A percentile compares a stretch with the other conserved stretches of the same genome.
These are phyloP conservation scores for Oedothorax gibbosus DNA, from an alignment of 1,140 invertebrate genomes.

Conservation along the genomic window DNA sequence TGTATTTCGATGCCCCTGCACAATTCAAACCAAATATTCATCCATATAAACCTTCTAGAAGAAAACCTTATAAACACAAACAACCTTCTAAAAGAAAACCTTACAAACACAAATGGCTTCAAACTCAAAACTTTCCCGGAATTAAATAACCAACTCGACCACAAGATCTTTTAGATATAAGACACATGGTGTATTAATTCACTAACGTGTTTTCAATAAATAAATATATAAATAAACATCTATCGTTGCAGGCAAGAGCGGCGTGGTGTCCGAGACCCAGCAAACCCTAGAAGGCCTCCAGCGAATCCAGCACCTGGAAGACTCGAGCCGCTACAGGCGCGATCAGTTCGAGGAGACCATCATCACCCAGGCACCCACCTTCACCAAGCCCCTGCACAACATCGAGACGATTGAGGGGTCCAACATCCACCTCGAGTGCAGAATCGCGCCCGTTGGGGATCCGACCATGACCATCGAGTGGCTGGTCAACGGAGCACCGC, in stretches of 20 bases:
- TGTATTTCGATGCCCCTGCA: too few relatives aligned
- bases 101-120: too few relatives aligned
- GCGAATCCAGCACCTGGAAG: slow-evolving; percentile 94
- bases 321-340: slow-evolving; percentile 79
- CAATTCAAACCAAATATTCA: too few relatives aligned
- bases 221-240: too few relatives aligned
- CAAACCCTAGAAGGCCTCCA: slow-evolving; percentile 90
- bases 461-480: slow-evolving; percentile 96
- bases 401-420: slow-evolving; percentile 91
- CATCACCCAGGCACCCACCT: slow-evolving; percentile 86
- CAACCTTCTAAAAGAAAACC: too few relatives aligned
- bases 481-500: slow-evolving; percentile 90
- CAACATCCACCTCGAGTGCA: slow-evolving; percentile 92
- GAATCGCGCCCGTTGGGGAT: slow-evolving; percentile 93
- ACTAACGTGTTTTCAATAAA: too few relatives aligned
- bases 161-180: too few relatives aligned
- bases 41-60: too few relatives aligned
- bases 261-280: slow-evolving; percentile 90
- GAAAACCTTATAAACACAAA: too few relatives aligned
- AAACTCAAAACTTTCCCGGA: too few relatives aligned
- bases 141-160: too few relatives aligned
- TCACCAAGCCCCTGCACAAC: slow-evolving; percentile 88
- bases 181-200: too few relatives aligned
- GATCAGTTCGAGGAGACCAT: slow-evolving; percentile 80
- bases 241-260: slow-evolving; percentile 65